Conservation (phyloP, 2,113 vertebrate species). For the Globicephala melas region DNA sequence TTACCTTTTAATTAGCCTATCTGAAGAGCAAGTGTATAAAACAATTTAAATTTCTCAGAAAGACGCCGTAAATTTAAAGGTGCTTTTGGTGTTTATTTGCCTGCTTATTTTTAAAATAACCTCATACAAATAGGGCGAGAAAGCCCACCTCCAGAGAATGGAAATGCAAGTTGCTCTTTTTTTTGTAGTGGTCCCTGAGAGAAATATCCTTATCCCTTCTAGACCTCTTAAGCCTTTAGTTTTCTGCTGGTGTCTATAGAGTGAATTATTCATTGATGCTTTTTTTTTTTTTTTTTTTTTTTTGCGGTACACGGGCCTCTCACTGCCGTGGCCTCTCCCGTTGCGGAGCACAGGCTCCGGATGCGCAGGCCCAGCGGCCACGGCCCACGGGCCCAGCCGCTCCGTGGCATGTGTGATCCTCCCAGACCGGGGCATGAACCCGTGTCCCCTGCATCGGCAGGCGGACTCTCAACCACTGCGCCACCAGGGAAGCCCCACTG, state of each 20-base stretch:
- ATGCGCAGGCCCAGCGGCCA: too few species aligned
- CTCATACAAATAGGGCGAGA: not conserved
- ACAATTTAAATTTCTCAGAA: not conserved
- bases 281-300: not conserved
- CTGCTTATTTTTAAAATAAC: not conserved
- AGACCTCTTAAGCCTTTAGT: not conserved
- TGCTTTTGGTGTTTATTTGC: not conserved
- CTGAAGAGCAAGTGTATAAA: not conserved
- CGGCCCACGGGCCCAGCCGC: too few species aligned
- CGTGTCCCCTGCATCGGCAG: too few species aligned
- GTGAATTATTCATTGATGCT: conserved; percentile 37
- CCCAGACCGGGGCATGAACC: too few species aligned
- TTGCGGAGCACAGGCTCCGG: too few species aligned
- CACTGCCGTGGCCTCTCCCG: too few species aligned
- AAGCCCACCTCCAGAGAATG: not conserved
- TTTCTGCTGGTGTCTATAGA: not conserved
- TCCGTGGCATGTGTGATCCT: too few species aligned
- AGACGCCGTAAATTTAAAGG: not conserved
- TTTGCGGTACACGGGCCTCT: too few species aligned
- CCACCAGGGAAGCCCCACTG: not conserved
- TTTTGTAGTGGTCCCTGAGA: not conserved
- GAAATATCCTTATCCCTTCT: not conserved
- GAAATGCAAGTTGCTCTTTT: not conserved
- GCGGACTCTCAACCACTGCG: too few species aligned
- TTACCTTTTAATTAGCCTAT: not conserved